These are phyloP conservation scores for Cheilosia grossa DNA, from an alignment of 2,888 invertebrate species.

Conservation along the genomic window DNA sequence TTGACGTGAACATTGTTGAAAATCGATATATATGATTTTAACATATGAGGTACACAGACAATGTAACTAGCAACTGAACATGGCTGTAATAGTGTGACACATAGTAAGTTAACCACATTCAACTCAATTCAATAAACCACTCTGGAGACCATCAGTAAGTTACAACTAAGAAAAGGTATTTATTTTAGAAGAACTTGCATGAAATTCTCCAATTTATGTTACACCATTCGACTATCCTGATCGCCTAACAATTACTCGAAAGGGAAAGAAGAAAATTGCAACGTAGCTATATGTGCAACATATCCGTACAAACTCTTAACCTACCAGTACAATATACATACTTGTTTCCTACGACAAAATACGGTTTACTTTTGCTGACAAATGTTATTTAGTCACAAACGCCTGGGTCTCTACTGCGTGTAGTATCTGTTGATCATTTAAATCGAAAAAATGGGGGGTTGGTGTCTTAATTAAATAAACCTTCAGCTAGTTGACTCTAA, in stretches of 20 bases:
- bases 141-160: too few species aligned
- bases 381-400: conserved; percentile 45
- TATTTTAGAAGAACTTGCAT: neutral
- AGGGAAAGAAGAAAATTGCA: too few species aligned
- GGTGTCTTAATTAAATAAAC: conserved; percentile 64
- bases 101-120: too few species aligned
- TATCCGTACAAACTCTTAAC: too few species aligned
- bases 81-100: too few species aligned
- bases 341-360: conserved; percentile 27
- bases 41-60: too few species aligned
- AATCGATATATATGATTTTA: too few species aligned
- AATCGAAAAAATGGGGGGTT: neutral
- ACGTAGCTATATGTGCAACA: too few species aligned
- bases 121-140: too few species aligned
- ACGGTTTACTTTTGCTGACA: conserved; percentile 51
- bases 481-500: conserved; percentile 46
- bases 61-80: too few species aligned
- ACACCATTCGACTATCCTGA: conserved; percentile 25
- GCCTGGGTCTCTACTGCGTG: neutral
- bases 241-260: neutral
- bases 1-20: too few species aligned
- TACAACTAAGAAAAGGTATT: too few species aligned
- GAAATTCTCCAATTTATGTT: conserved; percentile 30
- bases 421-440: conserved; percentile 6
- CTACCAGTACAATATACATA: neutral